Conservation (phyloP, 2,797 vertebrate genomes). For the Morus bassanus region DNA sequence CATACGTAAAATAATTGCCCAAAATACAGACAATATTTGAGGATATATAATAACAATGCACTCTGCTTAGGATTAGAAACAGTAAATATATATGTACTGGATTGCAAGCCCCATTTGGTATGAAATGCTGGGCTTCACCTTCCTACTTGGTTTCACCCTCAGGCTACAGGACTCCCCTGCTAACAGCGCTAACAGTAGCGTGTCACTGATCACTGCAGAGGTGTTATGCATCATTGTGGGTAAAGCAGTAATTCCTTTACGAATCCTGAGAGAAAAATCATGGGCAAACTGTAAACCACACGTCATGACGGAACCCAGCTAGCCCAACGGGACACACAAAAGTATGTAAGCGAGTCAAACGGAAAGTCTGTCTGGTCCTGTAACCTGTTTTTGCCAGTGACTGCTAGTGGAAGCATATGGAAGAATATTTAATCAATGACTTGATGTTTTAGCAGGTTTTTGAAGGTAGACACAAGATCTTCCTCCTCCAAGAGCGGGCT, state of each 20-base stretch:
- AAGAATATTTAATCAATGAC: not conserved
- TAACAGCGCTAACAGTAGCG: not conserved
- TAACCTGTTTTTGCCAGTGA: not conserved
- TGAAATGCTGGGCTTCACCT: not conserved
- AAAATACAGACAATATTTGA: not conserved
- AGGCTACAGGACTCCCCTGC: not conserved
- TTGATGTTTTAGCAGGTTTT: not conserved
- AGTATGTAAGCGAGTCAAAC: not conserved
- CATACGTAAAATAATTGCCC: not conserved
- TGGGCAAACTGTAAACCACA: not conserved
- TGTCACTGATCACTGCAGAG: not conserved
- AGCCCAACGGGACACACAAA: not conserved
- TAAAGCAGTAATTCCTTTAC: not conserved
- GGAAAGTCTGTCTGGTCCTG: not conserved
- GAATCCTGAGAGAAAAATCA: not conserved
- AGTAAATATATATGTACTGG: not conserved
- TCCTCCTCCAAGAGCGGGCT: not conserved
- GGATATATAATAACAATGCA: not conserved
- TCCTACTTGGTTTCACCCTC: not conserved
- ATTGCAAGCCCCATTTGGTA: not conserved
- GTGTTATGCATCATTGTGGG: not conserved
- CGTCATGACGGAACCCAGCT: not conserved
- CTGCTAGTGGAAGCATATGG: not conserved
- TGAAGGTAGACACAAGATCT: not conserved
- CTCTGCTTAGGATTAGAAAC: not conserved